Percentiles rank a stretch among this genome's conserved stretches.
Conservation (phyloP, 2,888 invertebrate species). For the Oligia latruncula region DNA sequence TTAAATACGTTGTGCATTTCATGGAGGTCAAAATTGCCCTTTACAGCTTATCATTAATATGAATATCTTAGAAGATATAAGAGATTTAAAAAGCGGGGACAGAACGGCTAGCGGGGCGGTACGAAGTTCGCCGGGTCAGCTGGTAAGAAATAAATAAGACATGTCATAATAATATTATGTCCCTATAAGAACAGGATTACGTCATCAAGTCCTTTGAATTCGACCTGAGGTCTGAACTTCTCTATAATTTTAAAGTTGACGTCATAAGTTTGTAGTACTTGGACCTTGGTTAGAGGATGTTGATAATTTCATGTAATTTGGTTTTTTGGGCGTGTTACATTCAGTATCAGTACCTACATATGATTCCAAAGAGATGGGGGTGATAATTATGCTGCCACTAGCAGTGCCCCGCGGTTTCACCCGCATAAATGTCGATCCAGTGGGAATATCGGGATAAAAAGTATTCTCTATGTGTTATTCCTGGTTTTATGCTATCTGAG, state of each 20-base stretch:
- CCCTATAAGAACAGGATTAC: constrained; percentile 29
- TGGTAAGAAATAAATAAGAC: constrained; percentile 20
- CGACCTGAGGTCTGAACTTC: constrained; percentile 22
- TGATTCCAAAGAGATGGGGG: background rate
- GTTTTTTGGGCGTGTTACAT: background rate
- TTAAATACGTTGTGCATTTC: too few species aligned
- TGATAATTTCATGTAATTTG: background rate
- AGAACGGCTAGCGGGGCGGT: too few species aligned
- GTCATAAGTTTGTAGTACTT: constrained; percentile 11
- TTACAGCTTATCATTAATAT: too few species aligned
- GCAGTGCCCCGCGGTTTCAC: too few species aligned
- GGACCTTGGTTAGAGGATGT: constrained; percentile 2
- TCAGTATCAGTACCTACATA: background rate
- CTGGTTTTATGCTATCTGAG: too few species aligned
- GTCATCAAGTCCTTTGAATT: constrained; percentile 38
- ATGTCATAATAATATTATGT: constrained; percentile 39
- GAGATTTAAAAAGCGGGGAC: too few species aligned
- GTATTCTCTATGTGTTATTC: too few species aligned
- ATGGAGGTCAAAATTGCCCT: too few species aligned
- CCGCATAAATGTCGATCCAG: too few species aligned
- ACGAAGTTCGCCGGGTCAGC: too few species aligned
- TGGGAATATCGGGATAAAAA: too few species aligned
- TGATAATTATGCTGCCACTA: background rate
- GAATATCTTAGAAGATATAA: too few species aligned
- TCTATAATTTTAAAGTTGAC: constrained; percentile 17